Base-by-base conservation (phyloP, 2,797 vertebrate genomes). In the Coccyzus lansbergi region DNA sequence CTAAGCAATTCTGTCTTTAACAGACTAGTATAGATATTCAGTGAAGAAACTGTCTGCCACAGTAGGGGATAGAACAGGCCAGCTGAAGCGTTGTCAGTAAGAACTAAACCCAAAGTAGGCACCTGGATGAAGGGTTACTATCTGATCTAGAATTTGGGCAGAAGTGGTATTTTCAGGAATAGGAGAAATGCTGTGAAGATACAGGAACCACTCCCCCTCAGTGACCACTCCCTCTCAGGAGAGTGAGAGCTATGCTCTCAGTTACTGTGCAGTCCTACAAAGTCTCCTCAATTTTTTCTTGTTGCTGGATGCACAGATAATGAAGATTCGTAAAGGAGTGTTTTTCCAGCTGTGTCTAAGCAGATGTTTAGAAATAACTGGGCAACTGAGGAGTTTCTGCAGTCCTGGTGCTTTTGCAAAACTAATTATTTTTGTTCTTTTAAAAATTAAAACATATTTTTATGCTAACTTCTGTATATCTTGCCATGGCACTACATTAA, bases 311-410 rank as follows among this genome's bases (percentile, higher is more conserved):
- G 59, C 10, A 72, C 68, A 91, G 90, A 80, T 89, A 91, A 77
- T 85, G 85, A 95, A 88, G 65, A 53, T 44, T 94, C 91, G 85
- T 94, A 74, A 83, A 95, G 92, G 88, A 93, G 51, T 42, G 58
- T 62, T 96, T 93, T 93, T 93, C 65, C 80, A 86, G 93, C 79
- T 92, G 90, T 74, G 52, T 90, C 72, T 90, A 81, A 93, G 70
- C 62, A 92, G 81, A 83, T 93, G 83, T 93, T 95, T 86, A 65
- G 90, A 90, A 94, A 62, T 88, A 91, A 42, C 70, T 94, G 83
- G 92, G 76, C 56, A 92, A 22, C 28, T 2, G 29, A 77, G 60
- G n/a, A 75, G 28, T 91, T 94, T 63, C 60, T 83, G 72, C 83
- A 92, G 58, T 49, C 6, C 31, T 60, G 14, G 9, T 83, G 74